phyloP scores from a whole-genome alignment of 2,888 invertebrate genomes.

The Nephrotoma flavescens region DNA sequence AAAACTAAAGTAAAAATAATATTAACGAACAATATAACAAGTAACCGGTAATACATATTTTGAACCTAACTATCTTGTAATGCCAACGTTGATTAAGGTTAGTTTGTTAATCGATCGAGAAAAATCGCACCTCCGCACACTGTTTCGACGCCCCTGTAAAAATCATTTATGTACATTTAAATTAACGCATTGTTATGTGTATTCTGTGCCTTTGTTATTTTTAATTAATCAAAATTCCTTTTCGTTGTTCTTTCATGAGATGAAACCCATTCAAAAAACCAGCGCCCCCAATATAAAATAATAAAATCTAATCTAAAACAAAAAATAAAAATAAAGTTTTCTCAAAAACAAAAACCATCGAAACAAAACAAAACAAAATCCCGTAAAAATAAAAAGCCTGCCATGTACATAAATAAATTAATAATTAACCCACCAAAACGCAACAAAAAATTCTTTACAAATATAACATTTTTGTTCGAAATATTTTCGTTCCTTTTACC shows the following conservation, averaged over 20 bases:
- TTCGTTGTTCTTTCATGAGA: not conserved
- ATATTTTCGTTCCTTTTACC: not conserved
- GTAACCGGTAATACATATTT: too few species aligned
- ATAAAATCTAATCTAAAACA: not conserved
- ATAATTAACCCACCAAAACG: not conserved
- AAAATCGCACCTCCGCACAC: not conserved
- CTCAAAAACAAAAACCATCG: not conserved
- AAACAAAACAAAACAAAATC: not conserved
- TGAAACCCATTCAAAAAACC: not conserved
- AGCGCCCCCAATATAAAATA: not conserved
- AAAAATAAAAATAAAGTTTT: not conserved
- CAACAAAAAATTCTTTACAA: not conserved
- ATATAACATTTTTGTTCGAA: not conserved
- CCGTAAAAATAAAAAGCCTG: not conserved
- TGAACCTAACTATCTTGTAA: too few species aligned
- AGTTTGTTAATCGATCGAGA: not conserved
- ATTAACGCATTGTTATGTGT: not conserved
- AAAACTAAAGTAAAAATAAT: too few species aligned
- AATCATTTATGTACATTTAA: not conserved
- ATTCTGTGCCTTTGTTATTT: not conserved
- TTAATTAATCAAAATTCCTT: not conserved
- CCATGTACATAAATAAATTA: not conserved
- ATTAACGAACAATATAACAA: too few species aligned
- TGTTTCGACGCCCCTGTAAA: not conserved
- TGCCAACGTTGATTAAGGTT: too few species aligned